A percentile compares a stretch with the other conserved stretches of the same genome.
Conservation (phyloP, 2,113 vertebrate genomes). For the Chinchilla lanigera region DNA sequence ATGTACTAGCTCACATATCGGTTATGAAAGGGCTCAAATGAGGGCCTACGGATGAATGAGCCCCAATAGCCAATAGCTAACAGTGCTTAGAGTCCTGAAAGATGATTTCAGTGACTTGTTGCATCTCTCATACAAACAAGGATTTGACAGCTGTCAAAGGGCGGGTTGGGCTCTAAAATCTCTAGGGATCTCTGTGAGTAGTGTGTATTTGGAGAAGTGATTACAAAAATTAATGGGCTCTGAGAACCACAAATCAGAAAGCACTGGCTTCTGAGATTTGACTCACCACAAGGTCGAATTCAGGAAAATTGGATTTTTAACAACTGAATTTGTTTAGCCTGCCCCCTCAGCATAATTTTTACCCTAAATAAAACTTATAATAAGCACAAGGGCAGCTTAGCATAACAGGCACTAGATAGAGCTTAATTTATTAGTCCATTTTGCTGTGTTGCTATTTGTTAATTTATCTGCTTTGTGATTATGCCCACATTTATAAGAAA, state of each 20-base stretch:
- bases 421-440: not conserved
- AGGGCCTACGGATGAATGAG: slow-evolving; percentile 58
- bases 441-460: not conserved
- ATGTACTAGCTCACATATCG: slow-evolving; percentile 47
- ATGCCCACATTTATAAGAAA: not conserved
- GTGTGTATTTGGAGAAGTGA: slow-evolving; percentile 64
- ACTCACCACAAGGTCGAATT: slow-evolving; percentile 56
- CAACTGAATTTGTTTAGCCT: slow-evolving; percentile 31
- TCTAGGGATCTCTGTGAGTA: slow-evolving; percentile 52
- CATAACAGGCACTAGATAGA: not conserved
- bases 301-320: slow-evolving; percentile 76
- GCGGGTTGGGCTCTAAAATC: slow-evolving; percentile 51
- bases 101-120: slow-evolving; percentile 75
- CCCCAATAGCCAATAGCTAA: slow-evolving; percentile 51
- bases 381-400: not conserved
- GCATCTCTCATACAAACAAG: slow-evolving; percentile 72
- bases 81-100: slow-evolving; percentile 37
- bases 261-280: slow-evolving; percentile 38
- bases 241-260: slow-evolving; percentile 74
- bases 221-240: slow-evolving; percentile 73
- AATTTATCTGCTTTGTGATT: not conserved
- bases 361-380: slow-evolving; percentile 33
- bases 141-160: slow-evolving; percentile 71
- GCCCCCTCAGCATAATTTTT: not conserved
- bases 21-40: slow-evolving; percentile 65